phyloP scores from a whole-genome alignment of 1,140 invertebrate genomes.

The Orchestia grillus region DNA sequence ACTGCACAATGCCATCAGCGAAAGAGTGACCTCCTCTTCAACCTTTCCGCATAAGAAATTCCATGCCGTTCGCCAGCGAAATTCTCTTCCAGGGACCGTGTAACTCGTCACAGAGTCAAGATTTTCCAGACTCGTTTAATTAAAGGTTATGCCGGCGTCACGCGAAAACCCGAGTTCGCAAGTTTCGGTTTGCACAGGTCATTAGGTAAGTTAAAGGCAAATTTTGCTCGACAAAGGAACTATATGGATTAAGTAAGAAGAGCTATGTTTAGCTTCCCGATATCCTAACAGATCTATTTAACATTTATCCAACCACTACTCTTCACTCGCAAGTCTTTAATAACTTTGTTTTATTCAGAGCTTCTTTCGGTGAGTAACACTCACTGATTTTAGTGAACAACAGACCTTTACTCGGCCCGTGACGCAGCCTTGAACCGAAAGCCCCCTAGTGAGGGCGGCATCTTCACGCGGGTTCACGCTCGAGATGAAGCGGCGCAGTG shows the following conservation, averaged over 20 bases:
- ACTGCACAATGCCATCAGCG: too few species aligned
- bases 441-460: constrained; percentile 24
- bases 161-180: not conserved
- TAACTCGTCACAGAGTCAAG: not conserved
- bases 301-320: not conserved
- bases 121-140: not conserved
- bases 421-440: constrained; percentile 18
- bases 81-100: not conserved
- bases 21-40: not conserved
- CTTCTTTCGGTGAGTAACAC: not conserved
- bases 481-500: not conserved
- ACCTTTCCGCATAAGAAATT: not conserved
- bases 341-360: not conserved
- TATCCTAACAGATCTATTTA: not conserved
- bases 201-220: not conserved
- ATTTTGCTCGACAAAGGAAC: not conserved
- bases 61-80: not conserved
- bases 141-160: not conserved
- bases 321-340: not conserved
- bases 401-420: not conserved
- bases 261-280: not conserved
- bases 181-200: not conserved
- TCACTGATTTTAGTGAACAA: not conserved
- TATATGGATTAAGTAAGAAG: not conserved
- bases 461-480: constrained; percentile 21